phyloP scores from a whole-genome alignment of 2,797 vertebrate species.

The Malurus splendens region DNA sequence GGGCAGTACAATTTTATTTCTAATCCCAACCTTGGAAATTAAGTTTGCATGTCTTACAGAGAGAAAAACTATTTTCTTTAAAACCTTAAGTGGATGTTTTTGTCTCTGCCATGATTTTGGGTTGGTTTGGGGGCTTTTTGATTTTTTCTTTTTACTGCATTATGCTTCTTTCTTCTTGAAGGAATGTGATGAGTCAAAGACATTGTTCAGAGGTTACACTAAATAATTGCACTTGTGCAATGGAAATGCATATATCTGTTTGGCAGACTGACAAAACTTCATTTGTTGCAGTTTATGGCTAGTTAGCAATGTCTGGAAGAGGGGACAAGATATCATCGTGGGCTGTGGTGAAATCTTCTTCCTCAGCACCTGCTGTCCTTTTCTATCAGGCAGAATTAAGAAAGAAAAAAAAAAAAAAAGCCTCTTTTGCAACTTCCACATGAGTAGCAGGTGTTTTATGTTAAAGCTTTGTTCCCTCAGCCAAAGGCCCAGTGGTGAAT shows the following conservation, averaged over 20 bases:
- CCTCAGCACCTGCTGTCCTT: background rate
- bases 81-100: background rate
- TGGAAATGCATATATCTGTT: background rate
- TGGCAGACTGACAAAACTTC: background rate
- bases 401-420: background rate
- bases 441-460: background rate
- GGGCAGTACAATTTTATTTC: background rate
- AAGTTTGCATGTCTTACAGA: background rate
- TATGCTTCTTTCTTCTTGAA: background rate
- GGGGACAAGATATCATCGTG: background rate
- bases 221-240: background rate
- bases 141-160: background rate
- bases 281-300: background rate
- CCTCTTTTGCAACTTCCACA: background rate
- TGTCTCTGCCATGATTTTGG: rapidly evolving
- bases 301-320: background rate
- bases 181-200: background rate
- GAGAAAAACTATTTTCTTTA: background rate
- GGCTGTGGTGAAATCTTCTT: background rate
- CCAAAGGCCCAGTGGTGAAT: background rate
- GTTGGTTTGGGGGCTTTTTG: background rate
- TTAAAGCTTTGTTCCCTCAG: background rate
- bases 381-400: background rate
- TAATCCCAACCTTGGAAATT: background rate
- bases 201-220: background rate